These are phyloP conservation scores for Mormyrus hasselquistii DNA, from an alignment of 2,797 vertebrate genomes.

Conservation along the genomic window DNA sequence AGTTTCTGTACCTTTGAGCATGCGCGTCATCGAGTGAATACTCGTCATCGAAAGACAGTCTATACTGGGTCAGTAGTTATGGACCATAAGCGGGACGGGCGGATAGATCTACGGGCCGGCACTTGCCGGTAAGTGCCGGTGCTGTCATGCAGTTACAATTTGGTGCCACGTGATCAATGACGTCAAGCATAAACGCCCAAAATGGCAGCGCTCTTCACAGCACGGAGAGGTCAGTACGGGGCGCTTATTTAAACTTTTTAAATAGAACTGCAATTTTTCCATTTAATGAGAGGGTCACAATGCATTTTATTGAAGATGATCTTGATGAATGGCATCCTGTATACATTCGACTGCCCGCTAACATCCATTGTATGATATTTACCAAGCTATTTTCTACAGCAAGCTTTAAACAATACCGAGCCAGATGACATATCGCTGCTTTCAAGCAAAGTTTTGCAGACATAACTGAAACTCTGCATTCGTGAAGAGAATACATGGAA, in stretches of 20 bases:
- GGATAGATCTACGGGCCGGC: background rate
- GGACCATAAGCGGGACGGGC: background rate
- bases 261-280: background rate
- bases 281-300: background rate
- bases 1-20: background rate
- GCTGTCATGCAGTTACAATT: background rate
- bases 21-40: background rate
- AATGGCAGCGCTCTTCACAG: slow-evolving; percentile 62
- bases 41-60: background rate
- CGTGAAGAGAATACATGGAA: background rate
- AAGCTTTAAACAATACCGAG: background rate
- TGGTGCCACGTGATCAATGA: background rate
- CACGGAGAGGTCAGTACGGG: slow-evolving; percentile 53
- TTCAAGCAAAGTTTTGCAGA: background rate
- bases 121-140: background rate
- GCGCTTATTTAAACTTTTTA: background rate
- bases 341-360: background rate
- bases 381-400: background rate
- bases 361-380: background rate
- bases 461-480: background rate
- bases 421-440: background rate
- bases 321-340: background rate
- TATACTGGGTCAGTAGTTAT: background rate
- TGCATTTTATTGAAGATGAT: background rate
- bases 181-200: slow-evolving; percentile 11